Evolutionary conservation across 2,113 vertebrate species (phyloP).

Genomic region (Pollachius pollachius): DNA sequence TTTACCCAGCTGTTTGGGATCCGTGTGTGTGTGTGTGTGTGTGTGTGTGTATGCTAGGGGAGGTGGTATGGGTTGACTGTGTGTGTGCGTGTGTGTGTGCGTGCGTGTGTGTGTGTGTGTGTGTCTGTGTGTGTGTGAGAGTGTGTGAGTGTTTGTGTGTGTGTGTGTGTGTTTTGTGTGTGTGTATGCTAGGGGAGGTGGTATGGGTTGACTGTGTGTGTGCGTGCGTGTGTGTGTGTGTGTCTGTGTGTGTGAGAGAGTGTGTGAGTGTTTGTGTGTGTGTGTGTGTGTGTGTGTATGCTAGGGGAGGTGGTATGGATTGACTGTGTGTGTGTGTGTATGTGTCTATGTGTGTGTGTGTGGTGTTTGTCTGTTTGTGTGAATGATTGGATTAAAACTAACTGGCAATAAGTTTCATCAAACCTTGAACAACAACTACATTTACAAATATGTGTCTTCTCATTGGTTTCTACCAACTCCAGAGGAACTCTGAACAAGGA

Average conservation of each 20-base stretch:
- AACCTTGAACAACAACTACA: too few species aligned
- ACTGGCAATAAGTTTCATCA: too few species aligned
- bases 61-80: background rate
- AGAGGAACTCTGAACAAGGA: background rate
- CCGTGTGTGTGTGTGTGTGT: slow-evolving; percentile 14
- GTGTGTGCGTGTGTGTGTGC: slow-evolving; percentile 20
- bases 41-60: background rate
- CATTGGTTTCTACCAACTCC: too few species aligned
- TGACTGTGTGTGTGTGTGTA: slow-evolving; percentile 9
- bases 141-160: slow-evolving; percentile 5
- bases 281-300: background rate
- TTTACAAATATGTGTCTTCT: too few species aligned
- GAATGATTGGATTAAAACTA: background rate
- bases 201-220: background rate
- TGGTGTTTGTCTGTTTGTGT: slow-evolving; percentile 31
- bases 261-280: background rate
- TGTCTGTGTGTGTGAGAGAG: background rate
- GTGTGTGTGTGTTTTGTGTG: slow-evolving; percentile 10
- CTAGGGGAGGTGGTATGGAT: background rate
- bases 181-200: slow-evolving; percentile 29
- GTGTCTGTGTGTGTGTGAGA: slow-evolving; percentile 3
- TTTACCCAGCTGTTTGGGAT: slow-evolving; percentile 64
- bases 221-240: background rate
- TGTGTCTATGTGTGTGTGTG: slow-evolving; percentile 17
- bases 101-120: slow-evolving; percentile 12